Base-by-base conservation (phyloP, 1,140 invertebrate genomes). In the Ceratitis capitata region DNA sequence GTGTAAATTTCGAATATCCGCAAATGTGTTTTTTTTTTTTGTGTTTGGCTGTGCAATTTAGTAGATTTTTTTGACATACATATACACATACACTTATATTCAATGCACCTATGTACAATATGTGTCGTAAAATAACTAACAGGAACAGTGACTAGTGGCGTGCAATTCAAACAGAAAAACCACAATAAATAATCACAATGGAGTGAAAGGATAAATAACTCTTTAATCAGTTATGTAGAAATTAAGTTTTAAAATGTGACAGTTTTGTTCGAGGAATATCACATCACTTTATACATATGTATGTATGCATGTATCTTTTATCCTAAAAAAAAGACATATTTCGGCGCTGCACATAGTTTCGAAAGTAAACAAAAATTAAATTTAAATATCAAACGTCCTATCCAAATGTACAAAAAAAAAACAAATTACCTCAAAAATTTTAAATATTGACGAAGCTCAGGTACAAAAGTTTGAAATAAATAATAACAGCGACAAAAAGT, bases 371-470 rank as follows among this genome's bases (percentile, higher is more conserved):
- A 78, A 1, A n/a, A 19, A 45, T 78, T 45, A 39, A 23, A 23
- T 78, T 45, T 45, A 12, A 78, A 10, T 23, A 45, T 78, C 83
- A 84, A 61, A 58, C 47, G 53, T 84, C 53, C 83, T 53, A 84
- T 45, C 56, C 56, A 32, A 84, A 84, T 84, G 83, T 84, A 84
- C 83, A 84, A 84, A 84, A 84, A 84, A 84, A 26, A 26, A 56
- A 84, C 51, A 58, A 84, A 84, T 61, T 84, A 84, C 83, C 83
- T 84, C 83, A 84, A 84, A 84, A 42, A 84, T 84, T 53, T 23
- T 39, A 83, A 83, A 58, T 58, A n/a, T 42, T 29, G 35, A 69
- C 39, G 45, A 64, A 26, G 61, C 84, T 84, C 84, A 84, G 84
- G 84, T 84, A 84, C 58, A 84, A 84, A 84, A 45, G 16, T 26